Evolutionary conservation across 2,113 vertebrate genomes (phyloP).

Genomic region (Pseudorectes ferrugineus): DNA sequence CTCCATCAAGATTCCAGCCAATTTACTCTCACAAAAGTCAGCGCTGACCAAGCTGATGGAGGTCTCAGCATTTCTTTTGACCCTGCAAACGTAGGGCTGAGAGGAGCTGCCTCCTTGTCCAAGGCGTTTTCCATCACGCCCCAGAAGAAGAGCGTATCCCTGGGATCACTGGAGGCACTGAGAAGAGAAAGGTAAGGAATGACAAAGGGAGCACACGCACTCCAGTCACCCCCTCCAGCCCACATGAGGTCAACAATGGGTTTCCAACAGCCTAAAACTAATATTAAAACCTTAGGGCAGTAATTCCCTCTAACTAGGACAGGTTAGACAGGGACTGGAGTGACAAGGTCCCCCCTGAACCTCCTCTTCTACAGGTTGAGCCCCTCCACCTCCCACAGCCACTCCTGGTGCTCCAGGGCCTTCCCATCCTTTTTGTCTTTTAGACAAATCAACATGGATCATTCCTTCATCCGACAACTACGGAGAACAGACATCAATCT

Average conservation of each 20-base stretch:
- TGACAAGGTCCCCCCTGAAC: fast-evolving
- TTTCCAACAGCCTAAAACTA: neutral
- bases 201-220: fast-evolving
- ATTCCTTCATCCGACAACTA: no score
- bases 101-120: neutral
- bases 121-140: fast-evolving
- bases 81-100: neutral
- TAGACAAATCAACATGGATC: no score
- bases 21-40: neutral
- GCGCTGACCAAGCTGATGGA: fast-evolving
- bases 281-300: fast-evolving
- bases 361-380: neutral
- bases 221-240: neutral
- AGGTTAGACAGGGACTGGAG: neutral
- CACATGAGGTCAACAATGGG: fast-evolving
- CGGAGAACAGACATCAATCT: no score
- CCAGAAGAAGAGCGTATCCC: neutral
- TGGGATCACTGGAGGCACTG: neutral
- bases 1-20: neutral
- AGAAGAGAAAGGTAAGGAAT: conserved; percentile 49
- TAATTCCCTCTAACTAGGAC: fast-evolving
- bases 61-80: fast-evolving
- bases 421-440: no score
- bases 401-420: no score
- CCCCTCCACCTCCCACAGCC: no score